These are phyloP conservation scores for Eilema caniola DNA, from an alignment of 2,888 invertebrate species.

Conservation along the genomic window DNA sequence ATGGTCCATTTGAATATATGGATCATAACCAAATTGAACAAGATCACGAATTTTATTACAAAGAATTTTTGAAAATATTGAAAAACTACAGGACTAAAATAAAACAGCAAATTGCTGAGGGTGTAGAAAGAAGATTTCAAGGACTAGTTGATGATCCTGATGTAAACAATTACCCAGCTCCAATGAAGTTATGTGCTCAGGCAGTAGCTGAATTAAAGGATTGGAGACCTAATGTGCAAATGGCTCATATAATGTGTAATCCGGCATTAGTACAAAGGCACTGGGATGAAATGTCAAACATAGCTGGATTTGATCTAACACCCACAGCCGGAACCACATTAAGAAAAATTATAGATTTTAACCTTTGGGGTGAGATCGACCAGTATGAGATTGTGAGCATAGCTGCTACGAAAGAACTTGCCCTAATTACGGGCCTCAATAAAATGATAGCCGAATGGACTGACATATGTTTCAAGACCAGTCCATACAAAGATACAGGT, in stretches of 20 bases:
- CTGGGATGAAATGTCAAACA: slow-evolving; percentile 94
- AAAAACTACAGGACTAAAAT: slow-evolving; percentile 92
- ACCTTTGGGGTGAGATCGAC: slow-evolving; percentile 90
- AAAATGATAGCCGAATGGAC: slow-evolving; percentile 95
- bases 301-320: slow-evolving; percentile 94
- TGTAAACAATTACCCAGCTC: slow-evolving; percentile 92
- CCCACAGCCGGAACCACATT: slow-evolving; percentile 95
- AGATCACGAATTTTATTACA: slow-evolving; percentile 92
- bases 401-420: slow-evolving; percentile 93
- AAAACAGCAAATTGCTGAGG: slow-evolving; percentile 91
- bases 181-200: slow-evolving; percentile 91
- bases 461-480: slow-evolving; percentile 90
- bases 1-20: slow-evolving; percentile 96
- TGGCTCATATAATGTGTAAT: slow-evolving; percentile 96
- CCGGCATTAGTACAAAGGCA: slow-evolving; percentile 93
- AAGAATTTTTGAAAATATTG: slow-evolving; percentile 92
- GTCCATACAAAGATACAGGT: slow-evolving; percentile 90
- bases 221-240: slow-evolving; percentile 93
- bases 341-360: slow-evolving; percentile 91
- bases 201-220: slow-evolving; percentile 89
- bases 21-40: slow-evolving; percentile 92
- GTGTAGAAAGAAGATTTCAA: slow-evolving; percentile 86
- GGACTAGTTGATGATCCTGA: slow-evolving; percentile 93
- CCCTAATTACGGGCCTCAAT: slow-evolving; percentile 90
- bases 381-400: slow-evolving; percentile 94